phyloP scores from a whole-genome alignment of 2,113 vertebrate species.

The Dromiciops gliroides region DNA sequence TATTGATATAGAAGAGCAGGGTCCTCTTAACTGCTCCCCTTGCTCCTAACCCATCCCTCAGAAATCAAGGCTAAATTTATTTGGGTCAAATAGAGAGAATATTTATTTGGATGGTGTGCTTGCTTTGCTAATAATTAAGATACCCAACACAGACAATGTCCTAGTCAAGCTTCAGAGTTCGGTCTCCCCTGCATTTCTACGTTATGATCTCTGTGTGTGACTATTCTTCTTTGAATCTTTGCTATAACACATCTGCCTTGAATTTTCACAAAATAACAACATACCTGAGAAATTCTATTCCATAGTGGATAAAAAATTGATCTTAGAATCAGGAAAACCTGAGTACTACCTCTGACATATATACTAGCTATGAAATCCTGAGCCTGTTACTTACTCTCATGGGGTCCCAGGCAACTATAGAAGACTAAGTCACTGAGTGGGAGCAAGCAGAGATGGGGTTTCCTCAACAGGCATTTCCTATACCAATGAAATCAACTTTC shows the following conservation, averaged over 20 bases:
- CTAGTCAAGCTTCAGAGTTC: not conserved
- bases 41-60: not conserved
- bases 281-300: not conserved
- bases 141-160: not conserved
- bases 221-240: not conserved
- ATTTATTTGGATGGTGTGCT: not conserved
- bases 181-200: not conserved
- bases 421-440: not conserved
- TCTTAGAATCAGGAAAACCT: not conserved
- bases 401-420: not conserved
- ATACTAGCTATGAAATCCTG: too few relatives aligned
- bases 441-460: not conserved
- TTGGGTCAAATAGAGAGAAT: not conserved
- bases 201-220: not conserved
- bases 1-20: not conserved
- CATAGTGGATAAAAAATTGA: not conserved
- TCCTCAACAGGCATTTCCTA: not conserved
- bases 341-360: not conserved
- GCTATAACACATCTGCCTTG: not conserved
- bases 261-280: not conserved
- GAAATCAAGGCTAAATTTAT: not conserved
- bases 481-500: not conserved
- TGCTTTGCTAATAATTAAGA: not conserved
- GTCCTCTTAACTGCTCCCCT: not conserved
- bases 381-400: not conserved